Percentiles rank a stretch among this genome's conserved stretches.
Evolutionary conservation across 2,113 vertebrate species (phyloP).

Genomic region (Opisthocomus hoazin): DNA sequence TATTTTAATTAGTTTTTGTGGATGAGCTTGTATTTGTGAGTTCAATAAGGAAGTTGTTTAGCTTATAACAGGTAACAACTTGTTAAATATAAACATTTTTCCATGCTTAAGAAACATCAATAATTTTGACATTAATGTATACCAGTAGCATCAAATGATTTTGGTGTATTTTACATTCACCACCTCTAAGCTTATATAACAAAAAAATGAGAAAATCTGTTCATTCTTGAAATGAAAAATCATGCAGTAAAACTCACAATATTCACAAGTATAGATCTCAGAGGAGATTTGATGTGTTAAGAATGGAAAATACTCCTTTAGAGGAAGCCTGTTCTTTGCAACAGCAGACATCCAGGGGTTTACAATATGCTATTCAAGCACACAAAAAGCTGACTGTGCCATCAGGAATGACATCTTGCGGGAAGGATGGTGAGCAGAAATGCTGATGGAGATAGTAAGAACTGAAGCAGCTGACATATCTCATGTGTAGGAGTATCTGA

Average conservation of each 20-base stretch:
- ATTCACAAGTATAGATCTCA: neutral
- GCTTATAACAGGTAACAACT: neutral
- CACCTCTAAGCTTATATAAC: neutral
- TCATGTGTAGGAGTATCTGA: neutral
- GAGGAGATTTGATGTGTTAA: neutral
- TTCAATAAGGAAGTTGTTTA: neutral
- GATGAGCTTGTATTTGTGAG: neutral
- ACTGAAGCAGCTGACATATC: neutral
- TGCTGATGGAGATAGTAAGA: neutral
- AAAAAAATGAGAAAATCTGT: neutral
- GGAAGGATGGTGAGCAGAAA: neutral
- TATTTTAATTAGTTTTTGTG: neutral
- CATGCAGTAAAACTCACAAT: neutral
- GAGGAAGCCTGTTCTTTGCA: neutral
- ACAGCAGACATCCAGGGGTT: accelerated
- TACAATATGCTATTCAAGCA: neutral
- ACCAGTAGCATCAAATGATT: neutral
- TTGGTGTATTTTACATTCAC: neutral
- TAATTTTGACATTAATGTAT: neutral
- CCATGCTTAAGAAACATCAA: neutral
- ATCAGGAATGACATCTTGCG: neutral
- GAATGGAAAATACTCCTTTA: neutral
- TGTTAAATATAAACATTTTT: neutral
- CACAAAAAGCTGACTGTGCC: neutral
- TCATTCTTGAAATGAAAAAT: neutral